Base-by-base conservation (phyloP, 92 coral and sea anemone species). In the Parazoanthus atlanticus region DNA sequence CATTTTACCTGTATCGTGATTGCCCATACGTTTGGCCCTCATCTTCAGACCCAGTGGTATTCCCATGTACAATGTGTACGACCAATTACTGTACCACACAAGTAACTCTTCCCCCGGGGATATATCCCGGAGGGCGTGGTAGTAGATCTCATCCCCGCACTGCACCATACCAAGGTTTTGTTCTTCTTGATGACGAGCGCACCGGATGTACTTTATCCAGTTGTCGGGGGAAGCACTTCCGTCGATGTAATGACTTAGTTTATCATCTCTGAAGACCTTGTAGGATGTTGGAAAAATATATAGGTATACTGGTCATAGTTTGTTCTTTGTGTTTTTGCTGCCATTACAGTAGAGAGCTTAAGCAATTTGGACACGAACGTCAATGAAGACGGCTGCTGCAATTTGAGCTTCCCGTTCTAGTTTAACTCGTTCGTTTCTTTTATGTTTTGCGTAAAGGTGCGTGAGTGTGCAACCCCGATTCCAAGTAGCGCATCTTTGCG, bases 181-280 rank as follows among this genome's bases (percentile, higher is more conserved):
- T 64, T 91, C 95, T 23, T 71, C 84, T 1, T 74, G 79, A 61
- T 91, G 89, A 9, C 91, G 92, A 2, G 98, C 98, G 74, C 98
- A 94, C 66, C 91, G 85, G 16, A 94, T 88, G 77, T 91, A 94
- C 85, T 94, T 94, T 88, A 94, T 89, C 95, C 98, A 94, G 92
- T 94, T 94, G 12, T 86, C 86, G 0, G 85, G 92, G 6, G 91
- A 89, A 17, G 75, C 86, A 6, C 86, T 75, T 29, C 98, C 95
- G 86, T 94, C 95, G 49, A 94, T 82, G 88, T 76, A 91, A 75
- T 94, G 90, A 38, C 90, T 73, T 19, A 94, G 54, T 6, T 93
- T 93, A 21, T 90, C 79, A 0, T 89, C 94, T 15, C 54, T 87
- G 85, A 91, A 93, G 36, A 94, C 90, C 98, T 94, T 30, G 1